phyloP scores from a whole-genome alignment of 2,888 invertebrate genomes.

The Ectobius pallidus region DNA sequence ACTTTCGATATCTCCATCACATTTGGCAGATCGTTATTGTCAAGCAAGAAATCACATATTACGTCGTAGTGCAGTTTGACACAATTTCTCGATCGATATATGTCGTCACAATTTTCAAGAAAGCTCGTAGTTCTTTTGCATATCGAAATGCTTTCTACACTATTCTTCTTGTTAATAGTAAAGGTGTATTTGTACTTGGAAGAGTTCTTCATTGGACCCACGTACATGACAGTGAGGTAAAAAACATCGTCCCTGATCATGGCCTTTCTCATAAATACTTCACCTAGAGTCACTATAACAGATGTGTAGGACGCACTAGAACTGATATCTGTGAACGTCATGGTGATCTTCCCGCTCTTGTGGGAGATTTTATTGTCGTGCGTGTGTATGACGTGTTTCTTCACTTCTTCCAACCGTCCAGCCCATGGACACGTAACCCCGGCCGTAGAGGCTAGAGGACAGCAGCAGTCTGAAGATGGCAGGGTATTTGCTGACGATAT shows the following conservation, averaged over 20 bases:
- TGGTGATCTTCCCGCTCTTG: not conserved
- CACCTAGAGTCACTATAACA: not conserved
- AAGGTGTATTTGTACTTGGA: not conserved
- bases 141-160: constrained; percentile 4
- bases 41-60: not conserved
- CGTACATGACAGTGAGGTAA: not conserved
- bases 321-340: not conserved
- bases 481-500: not conserved
- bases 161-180: not conserved
- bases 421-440: not conserved
- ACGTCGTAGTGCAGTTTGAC: constrained; percentile 6
- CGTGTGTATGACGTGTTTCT: not conserved
- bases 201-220: not conserved
- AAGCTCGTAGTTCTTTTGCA: constrained; percentile 13
- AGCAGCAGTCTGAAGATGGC: not conserved
- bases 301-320: not conserved
- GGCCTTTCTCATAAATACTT: constrained; percentile 2
- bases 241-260: not conserved
- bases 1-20: not conserved
- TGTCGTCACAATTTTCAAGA: not conserved
- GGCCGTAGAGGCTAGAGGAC: not conserved
- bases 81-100: not conserved
- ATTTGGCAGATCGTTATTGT: not conserved
- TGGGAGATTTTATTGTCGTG: not conserved
- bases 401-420: not conserved